Evolutionary conservation across 2,113 vertebrate species (phyloP).

Genomic region (Acrocephalus arundinaceus): DNA sequence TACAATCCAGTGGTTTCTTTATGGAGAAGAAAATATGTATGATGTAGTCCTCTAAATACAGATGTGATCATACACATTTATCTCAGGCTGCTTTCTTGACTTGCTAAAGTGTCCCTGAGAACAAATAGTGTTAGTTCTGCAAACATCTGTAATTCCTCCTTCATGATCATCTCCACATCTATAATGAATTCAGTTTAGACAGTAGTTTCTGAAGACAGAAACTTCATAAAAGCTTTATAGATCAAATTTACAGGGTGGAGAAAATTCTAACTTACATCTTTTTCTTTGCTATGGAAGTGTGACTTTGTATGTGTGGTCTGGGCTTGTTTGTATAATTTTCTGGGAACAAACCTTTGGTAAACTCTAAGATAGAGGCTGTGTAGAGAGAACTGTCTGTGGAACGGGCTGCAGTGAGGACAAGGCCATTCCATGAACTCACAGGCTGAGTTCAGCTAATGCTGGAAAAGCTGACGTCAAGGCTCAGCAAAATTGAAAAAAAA

Average conservation of each 20-base stretch:
- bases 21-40: not conserved
- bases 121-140: not conserved
- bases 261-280: not conserved
- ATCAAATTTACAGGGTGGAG: not conserved
- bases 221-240: not conserved
- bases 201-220: not conserved
- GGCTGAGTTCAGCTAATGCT: not conserved
- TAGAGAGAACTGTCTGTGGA: accelerated
- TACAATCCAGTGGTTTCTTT: not conserved
- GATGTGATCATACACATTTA: accelerated
- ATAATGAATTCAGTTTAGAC: not conserved
- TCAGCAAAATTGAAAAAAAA: not conserved
- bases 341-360: not conserved
- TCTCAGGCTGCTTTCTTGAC: not conserved
- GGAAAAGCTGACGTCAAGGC: conserved; percentile 26
- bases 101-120: not conserved
- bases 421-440: accelerated
- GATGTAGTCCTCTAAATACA: not conserved
- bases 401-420: not conserved
- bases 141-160: not conserved
- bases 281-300: not conserved
- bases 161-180: not conserved
- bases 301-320: not conserved
- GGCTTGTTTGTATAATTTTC: not conserved
- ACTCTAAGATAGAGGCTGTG: not conserved